Percentiles rank a stretch among this genome's conserved stretches.
Conservation (phyloP, 2,797 vertebrate species). For the Pangasius krempfi region DNA sequence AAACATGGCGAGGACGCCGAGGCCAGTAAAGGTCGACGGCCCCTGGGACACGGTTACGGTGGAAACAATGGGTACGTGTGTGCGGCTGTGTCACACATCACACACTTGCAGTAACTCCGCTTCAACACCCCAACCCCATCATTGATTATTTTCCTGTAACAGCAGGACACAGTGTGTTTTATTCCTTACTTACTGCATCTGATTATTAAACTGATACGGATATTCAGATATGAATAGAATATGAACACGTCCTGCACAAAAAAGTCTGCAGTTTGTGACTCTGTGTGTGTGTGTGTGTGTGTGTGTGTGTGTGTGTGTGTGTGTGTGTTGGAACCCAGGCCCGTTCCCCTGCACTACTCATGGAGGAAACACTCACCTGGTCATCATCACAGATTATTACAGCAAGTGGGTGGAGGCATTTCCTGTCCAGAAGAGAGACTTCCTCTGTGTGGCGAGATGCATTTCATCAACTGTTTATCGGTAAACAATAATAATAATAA, state of each 20-base stretch:
- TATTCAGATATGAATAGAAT: not conserved
- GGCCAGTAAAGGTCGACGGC: constrained; percentile 82
- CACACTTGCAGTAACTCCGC: not conserved
- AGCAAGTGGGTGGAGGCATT: constrained; percentile 90
- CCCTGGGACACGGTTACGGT: constrained; percentile 87
- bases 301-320: not conserved
- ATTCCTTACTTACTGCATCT: not conserved
- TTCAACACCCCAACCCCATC: not conserved
- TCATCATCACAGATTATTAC: constrained; percentile 83
- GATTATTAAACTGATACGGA: not conserved
- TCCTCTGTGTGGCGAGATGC: constrained; percentile 79
- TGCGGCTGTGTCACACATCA: not conserved
- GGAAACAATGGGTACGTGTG: constrained; percentile 77
- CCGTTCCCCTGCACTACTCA: constrained; percentile 81
- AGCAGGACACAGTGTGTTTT: not conserved
- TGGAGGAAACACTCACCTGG: constrained; percentile 74
- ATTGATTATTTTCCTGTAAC: not conserved
- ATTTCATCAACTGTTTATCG: constrained; percentile 84
- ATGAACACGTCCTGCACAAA: not conserved
- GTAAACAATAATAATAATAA: constrained; percentile 61
- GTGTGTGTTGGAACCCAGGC: constrained; percentile 68
- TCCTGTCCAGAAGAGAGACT: constrained; percentile 80
- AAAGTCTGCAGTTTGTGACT: not conserved
- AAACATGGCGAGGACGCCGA: constrained; percentile 72
- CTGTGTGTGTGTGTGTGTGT: too few relatives aligned